Evolutionary conservation across 2,888 invertebrate species (phyloP).

Genomic region (Erannis defoliaria): DNA sequence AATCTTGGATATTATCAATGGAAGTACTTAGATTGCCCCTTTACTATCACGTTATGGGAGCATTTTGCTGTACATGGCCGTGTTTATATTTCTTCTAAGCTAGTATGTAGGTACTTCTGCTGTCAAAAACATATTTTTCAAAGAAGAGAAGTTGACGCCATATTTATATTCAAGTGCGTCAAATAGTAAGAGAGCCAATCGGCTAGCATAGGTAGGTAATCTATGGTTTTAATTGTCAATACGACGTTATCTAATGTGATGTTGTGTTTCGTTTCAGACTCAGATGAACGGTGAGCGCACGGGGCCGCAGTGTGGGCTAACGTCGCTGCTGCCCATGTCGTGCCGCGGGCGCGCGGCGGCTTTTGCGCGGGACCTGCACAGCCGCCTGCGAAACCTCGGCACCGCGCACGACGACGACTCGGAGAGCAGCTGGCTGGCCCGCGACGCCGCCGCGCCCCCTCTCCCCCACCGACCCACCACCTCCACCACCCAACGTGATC

Average conservation of each 20-base stretch:
- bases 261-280: conserved; percentile 72
- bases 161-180: too few relatives aligned
- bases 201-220: too few relatives aligned
- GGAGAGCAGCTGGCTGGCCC: conserved; percentile 76
- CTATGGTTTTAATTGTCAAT: background rate
- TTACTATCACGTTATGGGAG: too few relatives aligned
- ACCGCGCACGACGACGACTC: conserved; percentile 80
- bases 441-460: conserved; percentile 55
- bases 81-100: too few relatives aligned
- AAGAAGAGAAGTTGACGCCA: background rate
- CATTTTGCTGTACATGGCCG: too few relatives aligned
- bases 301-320: conserved; percentile 88
- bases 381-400: conserved; percentile 90
- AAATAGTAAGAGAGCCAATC: too few relatives aligned
- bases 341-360: conserved; percentile 93
- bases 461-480: conserved; percentile 57
- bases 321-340: conserved; percentile 91
- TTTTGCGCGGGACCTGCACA: conserved; percentile 92
- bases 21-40: too few relatives aligned
- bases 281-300: conserved; percentile 86
- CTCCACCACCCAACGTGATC: conserved; percentile 66
- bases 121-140: too few relatives aligned
- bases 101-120: too few relatives aligned
- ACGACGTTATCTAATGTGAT: conserved; percentile 24
- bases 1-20: too few relatives aligned